These are phyloP conservation scores for Patella depressa DNA, from an alignment of 2,888 invertebrate species.

Conservation along the genomic window DNA sequence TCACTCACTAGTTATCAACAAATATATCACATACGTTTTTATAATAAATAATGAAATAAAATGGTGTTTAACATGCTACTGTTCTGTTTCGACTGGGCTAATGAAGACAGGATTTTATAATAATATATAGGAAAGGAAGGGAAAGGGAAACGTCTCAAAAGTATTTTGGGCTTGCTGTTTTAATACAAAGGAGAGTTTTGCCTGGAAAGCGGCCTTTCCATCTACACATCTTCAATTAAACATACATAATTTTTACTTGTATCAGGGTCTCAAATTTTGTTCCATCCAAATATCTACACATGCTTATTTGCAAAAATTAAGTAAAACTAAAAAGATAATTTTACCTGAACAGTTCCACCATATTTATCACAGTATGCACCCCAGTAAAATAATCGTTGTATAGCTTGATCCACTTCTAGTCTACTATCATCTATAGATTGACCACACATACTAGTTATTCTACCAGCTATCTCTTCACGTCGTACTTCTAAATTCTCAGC, in stretches of 20 bases:
- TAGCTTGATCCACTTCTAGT: conserved; percentile 64
- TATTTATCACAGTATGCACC: conserved; percentile 72
- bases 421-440: conserved; percentile 47
- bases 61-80: no score
- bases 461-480: conserved; percentile 62
- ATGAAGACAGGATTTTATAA: no score
- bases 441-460: conserved; percentile 64
- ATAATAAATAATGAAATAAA: no score
- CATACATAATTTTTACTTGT: background rate
- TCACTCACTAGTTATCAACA: no score
- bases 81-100: no score
- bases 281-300: background rate
- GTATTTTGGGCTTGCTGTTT: no score
- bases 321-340: background rate
- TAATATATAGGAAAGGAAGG: no score
- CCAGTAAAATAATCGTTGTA: conserved; percentile 72
- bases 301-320: background rate
- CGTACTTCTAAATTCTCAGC: conserved; percentile 71
- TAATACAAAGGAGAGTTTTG: no score
- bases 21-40: no score
- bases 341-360: conserved; percentile 70
- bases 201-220: no score
- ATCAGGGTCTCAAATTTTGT: background rate
- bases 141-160: no score
- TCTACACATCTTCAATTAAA: no score